Base-by-base conservation (phyloP, 2,888 invertebrate genomes). In the Caenorhabditis sp. region DNA sequence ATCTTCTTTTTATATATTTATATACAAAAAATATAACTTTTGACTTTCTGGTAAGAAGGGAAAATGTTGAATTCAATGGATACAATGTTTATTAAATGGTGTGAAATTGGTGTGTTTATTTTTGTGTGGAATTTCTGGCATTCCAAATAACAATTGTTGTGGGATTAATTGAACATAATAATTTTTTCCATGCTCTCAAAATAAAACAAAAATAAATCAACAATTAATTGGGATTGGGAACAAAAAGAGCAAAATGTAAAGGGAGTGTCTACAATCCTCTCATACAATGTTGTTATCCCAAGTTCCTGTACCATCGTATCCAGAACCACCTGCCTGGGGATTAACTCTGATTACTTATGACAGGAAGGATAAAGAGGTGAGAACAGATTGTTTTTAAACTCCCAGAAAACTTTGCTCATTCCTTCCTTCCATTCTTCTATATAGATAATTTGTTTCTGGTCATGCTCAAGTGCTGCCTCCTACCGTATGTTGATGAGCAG, bases 151-250 rank as follows among this genome's bases (percentile, higher is more conserved):
- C 43, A 43, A 17, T 43, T 43, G 43, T 43, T 43, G 43, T 43
- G 43, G 43, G 43, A 43, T 43, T 43, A 43, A 43, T 43, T 43
- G 43, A 17, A 17, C 43, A 43, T 14, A 43, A 17, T 43, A 43
- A 43, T 43, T 43, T 43, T n/a, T 43, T 43, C 43, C 43, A 43
- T 43, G 43, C 10, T 43, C 43, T 43, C 43, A 43, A 43, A 43
- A 43, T 43, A 43, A 43, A 43, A 43, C 43, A 43, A 43, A 43
- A 43, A 43, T 43, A 43, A 43, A 43, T 43, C 43, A 43, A 43
- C 43, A 43, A 43, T 17, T 43, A 10, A 14, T 12, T 7, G 43
- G 17, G 43, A 43, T 36, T 10, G 36, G 3, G 43, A 43, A 43
- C 3, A 12, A 43, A 14, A 10, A 5, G 43, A 17, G 43, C 3